These are phyloP conservation scores for Proctacanthus coquilletti DNA, from an alignment of 1,140 invertebrate genomes.

Conservation along the genomic window DNA sequence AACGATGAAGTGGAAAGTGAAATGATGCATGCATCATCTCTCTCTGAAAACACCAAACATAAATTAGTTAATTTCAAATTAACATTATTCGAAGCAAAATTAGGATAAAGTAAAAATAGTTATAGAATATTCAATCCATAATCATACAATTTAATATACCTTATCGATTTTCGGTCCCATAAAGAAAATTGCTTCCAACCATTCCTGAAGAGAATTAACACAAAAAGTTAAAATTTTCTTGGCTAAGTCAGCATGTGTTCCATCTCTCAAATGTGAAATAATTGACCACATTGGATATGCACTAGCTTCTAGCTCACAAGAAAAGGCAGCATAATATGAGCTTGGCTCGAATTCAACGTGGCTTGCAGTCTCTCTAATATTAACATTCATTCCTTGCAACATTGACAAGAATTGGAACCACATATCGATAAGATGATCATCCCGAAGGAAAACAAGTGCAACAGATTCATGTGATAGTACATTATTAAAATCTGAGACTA, in stretches of 20 bases:
- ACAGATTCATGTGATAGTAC: slow-evolving; percentile 86
- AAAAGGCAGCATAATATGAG: slow-evolving; percentile 93
- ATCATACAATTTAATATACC: slow-evolving; percentile 13
- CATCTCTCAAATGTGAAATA: slow-evolving; percentile 67
- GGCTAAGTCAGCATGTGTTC: slow-evolving; percentile 52
- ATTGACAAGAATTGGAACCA: slow-evolving; percentile 89
- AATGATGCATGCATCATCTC: slow-evolving; percentile 81
- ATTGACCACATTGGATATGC: slow-evolving; percentile 96
- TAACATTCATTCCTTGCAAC: slow-evolving; percentile 98
- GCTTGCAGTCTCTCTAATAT: slow-evolving; percentile 70
- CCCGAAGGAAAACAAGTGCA: slow-evolving; percentile 74
- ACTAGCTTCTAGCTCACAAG: slow-evolving; percentile 88
- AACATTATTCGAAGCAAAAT: not conserved
- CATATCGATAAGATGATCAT: slow-evolving; percentile 73
- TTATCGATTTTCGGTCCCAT: slow-evolving; percentile 45
- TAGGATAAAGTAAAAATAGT: slow-evolving; percentile 1
- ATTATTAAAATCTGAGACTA: slow-evolving; percentile 94
- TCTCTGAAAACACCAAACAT: slow-evolving; percentile 39
- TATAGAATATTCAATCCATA: no score
- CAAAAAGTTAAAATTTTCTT: slow-evolving; percentile 58
- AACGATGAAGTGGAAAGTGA: slow-evolving; percentile 89
- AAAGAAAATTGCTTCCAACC: slow-evolving; percentile 72
- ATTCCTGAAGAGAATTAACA: slow-evolving; percentile 60
- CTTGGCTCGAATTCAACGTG: slow-evolving; percentile 96
- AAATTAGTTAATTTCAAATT: slow-evolving; percentile 2